Evolutionary conservation across 2,888 invertebrate genomes (phyloP).

Genomic region (Blastobasis adustella): DNA sequence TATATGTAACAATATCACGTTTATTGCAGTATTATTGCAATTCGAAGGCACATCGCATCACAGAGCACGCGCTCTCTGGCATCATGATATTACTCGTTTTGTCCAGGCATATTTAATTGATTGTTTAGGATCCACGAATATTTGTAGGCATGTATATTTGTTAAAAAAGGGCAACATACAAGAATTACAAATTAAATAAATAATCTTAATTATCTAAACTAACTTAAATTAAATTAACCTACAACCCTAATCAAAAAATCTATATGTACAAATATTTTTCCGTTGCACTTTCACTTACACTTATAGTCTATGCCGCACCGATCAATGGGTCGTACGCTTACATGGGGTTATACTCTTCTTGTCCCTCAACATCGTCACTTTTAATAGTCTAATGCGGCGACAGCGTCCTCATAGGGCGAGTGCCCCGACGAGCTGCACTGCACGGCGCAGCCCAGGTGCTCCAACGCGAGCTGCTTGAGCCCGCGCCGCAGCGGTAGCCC

Average conservation of each 20-base stretch:
- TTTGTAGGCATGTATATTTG: no score
- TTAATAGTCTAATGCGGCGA: slow-evolving; percentile 90
- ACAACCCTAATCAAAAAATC: no score
- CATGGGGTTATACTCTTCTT: no score
- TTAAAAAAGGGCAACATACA: no score
- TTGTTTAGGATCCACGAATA: slow-evolving; percentile 40
- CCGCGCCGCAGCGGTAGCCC: slow-evolving; percentile 91
- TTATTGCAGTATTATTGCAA: slow-evolving; percentile 63
- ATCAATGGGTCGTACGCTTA: slow-evolving; percentile 65
- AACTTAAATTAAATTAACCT: no score
- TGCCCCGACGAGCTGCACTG: slow-evolving; percentile 85
- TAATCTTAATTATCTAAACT: no score
- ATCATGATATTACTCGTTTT: slow-evolving; percentile 62
- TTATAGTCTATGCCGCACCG: slow-evolving; percentile 47
- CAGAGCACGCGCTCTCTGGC: no score
- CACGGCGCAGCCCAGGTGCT: slow-evolving; percentile 85
- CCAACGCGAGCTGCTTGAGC: slow-evolving; percentile 83
- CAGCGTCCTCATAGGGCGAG: slow-evolving; percentile 95
- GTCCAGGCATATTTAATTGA: no score
- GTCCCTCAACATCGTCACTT: slow-evolving; percentile 63
- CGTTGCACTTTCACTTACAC: no score
- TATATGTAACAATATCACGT: slow-evolving; percentile 65
- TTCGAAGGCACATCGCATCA: slow-evolving; percentile 72
- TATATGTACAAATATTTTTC: no score
- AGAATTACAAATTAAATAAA: no score